A percentile compares a stretch with the other conserved stretches of the same genome.
Evolutionary conservation across 2,797 vertebrate genomes (phyloP).

Genomic region (Acanthurus lineatus): DNA sequence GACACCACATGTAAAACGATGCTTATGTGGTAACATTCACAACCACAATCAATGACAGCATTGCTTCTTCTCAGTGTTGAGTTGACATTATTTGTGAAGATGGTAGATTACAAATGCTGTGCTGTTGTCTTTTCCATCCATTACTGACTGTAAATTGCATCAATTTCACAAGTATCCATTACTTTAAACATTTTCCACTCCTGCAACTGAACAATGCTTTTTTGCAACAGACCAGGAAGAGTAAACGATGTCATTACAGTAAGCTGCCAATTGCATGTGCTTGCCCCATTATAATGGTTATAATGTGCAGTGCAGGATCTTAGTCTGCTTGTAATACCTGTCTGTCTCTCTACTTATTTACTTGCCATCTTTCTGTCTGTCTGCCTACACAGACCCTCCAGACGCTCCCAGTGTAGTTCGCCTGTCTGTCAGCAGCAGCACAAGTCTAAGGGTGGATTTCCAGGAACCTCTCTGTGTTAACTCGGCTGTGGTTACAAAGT

Average conservation of each 20-base stretch:
- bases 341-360: slow-evolving; percentile 31
- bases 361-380: slow-evolving; percentile 27
- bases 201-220: slow-evolving; percentile 5
- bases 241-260: slow-evolving; percentile 20
- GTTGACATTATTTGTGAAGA: slow-evolving; percentile 29
- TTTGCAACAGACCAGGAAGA: slow-evolving; percentile 9
- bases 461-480: slow-evolving; percentile 91
- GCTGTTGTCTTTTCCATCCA: slow-evolving; percentile 19
- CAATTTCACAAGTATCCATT: slow-evolving; percentile 13
- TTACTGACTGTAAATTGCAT: slow-evolving; percentile 20
- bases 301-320: neutral
- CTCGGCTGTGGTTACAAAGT: slow-evolving; percentile 92
- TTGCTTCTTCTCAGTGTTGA: neutral
- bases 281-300: neutral
- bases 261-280: slow-evolving; percentile 1
- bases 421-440: slow-evolving; percentile 90
- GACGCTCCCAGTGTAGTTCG: slow-evolving; percentile 86
- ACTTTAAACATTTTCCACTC: slow-evolving; percentile 5
- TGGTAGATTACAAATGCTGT: neutral
- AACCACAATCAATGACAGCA: slow-evolving; percentile 12
- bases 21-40: slow-evolving; percentile 16
- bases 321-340: slow-evolving; percentile 6
- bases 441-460: slow-evolving; percentile 89
- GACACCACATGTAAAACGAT: neutral
- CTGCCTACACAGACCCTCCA: slow-evolving; percentile 83